These are phyloP conservation scores for Heteromurus nitidus DNA, from an alignment of 2,888 invertebrate species.

Conservation along the genomic window DNA sequence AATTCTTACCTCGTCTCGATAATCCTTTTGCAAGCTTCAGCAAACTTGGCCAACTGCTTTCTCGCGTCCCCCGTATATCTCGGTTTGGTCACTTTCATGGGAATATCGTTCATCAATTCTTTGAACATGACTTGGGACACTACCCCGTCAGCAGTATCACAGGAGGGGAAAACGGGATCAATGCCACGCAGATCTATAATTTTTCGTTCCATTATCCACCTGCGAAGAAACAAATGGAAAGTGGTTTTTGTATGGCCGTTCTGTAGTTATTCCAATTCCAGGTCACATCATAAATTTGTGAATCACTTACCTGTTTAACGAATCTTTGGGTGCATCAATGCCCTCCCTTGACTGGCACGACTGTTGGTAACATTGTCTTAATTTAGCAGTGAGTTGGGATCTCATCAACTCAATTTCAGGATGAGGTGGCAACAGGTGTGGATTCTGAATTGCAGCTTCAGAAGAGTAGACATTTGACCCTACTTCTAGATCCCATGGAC, in stretches of 20 bases:
- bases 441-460: slow-evolving; percentile 90
- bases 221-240: slow-evolving; percentile 20
- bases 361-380: slow-evolving; percentile 94
- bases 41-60: slow-evolving; percentile 93
- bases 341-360: slow-evolving; percentile 92
- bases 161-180: slow-evolving; percentile 93
- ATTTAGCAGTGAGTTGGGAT: slow-evolving; percentile 86
- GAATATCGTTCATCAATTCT: slow-evolving; percentile 98
- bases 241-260: too few relatives aligned
- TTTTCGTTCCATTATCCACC: slow-evolving; percentile 97
- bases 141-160: slow-evolving; percentile 86
- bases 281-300: background rate
- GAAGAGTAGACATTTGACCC: slow-evolving; percentile 92
- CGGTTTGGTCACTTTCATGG: slow-evolving; percentile 94
- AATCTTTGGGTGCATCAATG: slow-evolving; percentile 96
- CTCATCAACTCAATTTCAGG: slow-evolving; percentile 94
- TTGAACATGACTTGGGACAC: slow-evolving; percentile 96
- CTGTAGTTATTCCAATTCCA: background rate
- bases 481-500: slow-evolving; percentile 96
- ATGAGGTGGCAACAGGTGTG: slow-evolving; percentile 94
- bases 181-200: slow-evolving; percentile 88
- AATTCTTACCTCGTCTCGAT: slow-evolving; percentile 85
- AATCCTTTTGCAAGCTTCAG: slow-evolving; percentile 97
- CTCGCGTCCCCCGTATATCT: slow-evolving; percentile 97
- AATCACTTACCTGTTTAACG: slow-evolving; percentile 83